Conservation (phyloP, 2,797 vertebrate genomes). For the Myotis findleyi region DNA sequence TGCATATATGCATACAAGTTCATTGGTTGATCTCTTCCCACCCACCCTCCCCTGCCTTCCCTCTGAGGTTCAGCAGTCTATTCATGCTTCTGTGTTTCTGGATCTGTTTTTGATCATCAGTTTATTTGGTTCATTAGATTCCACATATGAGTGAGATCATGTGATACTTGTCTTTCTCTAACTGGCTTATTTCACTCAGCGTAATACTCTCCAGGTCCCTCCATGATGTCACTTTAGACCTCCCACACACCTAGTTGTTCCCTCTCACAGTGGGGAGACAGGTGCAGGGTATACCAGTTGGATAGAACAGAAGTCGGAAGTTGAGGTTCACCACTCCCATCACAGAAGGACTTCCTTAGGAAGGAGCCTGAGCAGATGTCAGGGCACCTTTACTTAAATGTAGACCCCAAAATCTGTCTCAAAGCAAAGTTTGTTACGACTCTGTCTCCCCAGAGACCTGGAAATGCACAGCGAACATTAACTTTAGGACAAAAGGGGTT, state of each 20-base stretch:
- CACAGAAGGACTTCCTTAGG: constrained; percentile 77
- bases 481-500: constrained; percentile 67
- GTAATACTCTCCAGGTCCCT: no score
- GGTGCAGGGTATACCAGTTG: constrained; percentile 75
- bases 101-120: no score
- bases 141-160: no score
- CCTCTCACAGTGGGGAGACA: constrained; percentile 77
- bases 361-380: constrained; percentile 82
- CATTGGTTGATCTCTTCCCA: no score
- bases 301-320: constrained; percentile 72
- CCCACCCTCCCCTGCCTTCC: no score
- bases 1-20: no score
- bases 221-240: constrained; percentile 25
- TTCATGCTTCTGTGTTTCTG: no score
- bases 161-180: no score
- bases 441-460: constrained; percentile 62
- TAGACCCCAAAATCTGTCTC: constrained; percentile 76
- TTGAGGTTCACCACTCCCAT: constrained; percentile 68
- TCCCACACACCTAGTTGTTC: constrained; percentile 83
- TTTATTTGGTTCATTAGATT: no score
- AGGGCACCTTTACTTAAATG: constrained; percentile 84
- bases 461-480: constrained; percentile 74
- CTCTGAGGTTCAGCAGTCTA: no score
- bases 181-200: no score
- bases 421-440: constrained; percentile 70